Percentiles rank a stretch among this genome's conserved stretches.
Conservation (phyloP, 64 coral and sea anemone species). For the Actinia tenebrosa region DNA sequence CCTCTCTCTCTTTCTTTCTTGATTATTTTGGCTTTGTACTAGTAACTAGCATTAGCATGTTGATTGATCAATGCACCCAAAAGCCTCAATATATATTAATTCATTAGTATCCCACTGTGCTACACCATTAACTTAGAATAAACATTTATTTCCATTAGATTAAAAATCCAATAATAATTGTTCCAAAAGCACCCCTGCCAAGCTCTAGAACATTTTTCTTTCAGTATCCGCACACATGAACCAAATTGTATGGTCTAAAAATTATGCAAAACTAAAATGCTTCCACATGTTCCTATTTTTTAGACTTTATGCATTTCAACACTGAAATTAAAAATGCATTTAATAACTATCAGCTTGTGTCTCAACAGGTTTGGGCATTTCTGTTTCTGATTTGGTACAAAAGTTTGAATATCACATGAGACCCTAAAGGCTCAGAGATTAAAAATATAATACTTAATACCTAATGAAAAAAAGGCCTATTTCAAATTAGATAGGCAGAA, state of each 20-base stretch:
- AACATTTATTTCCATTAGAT: neutral
- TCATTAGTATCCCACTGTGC: neutral
- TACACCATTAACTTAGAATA: neutral
- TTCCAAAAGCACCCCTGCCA: neutral
- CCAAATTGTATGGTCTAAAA: constrained; percentile 11
- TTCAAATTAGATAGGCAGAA: no score
- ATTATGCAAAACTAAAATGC: neutral
- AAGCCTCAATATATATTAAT: neutral
- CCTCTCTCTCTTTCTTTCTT: neutral
- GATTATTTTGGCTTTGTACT: neutral
- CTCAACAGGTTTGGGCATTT: neutral
- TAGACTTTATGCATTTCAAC: neutral
- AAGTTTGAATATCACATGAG: neutral
- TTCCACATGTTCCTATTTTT: neutral
- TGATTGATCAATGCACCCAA: neutral
- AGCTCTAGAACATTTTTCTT: neutral
- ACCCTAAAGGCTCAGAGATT: neutral
- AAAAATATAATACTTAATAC: neutral
- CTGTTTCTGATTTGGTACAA: neutral
- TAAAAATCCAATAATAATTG: neutral
- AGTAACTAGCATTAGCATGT: neutral
- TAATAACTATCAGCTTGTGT: neutral
- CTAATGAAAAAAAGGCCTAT: no score
- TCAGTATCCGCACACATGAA: neutral
- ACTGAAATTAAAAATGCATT: neutral